Conservation (phyloP, 2,113 vertebrate genomes). For the Ibidorhyncha struthersii region DNA sequence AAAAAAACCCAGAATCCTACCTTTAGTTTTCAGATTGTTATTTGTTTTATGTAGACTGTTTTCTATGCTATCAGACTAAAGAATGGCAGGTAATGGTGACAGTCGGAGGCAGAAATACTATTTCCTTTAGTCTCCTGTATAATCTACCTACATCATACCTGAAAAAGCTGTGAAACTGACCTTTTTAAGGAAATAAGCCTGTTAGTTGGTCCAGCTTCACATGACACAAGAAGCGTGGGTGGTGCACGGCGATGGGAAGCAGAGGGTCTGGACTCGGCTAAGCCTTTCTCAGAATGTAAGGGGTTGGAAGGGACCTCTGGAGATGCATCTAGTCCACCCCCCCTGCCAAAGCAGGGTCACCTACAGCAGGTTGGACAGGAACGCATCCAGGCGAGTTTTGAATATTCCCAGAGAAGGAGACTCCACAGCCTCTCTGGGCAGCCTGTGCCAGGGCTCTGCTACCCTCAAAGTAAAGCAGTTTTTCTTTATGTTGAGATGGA, state of each 20-base stretch:
- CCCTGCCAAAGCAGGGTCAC: not conserved
- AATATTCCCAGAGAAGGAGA: not conserved
- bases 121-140: not conserved
- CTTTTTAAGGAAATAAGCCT: not conserved
- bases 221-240: rapidly evolving
- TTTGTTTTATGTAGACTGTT: not conserved
- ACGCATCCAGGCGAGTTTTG: not conserved
- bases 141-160: not conserved
- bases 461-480: not conserved
- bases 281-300: not conserved
- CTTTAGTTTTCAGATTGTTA: not conserved
- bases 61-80: not conserved
- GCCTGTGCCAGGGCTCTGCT: not conserved
- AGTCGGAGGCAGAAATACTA: not conserved
- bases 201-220: not conserved
- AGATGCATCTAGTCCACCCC: not conserved
- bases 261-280: not conserved
- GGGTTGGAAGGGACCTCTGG: not conserved
- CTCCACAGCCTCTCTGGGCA: not conserved
- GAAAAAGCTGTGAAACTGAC: not conserved
- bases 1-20: not conserved
- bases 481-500: not conserved
- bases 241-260: not conserved
- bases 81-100: not conserved
- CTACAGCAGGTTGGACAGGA: not conserved